phyloP scores from a whole-genome alignment of 2,888 invertebrate species.

The Mythimna vitellina region DNA sequence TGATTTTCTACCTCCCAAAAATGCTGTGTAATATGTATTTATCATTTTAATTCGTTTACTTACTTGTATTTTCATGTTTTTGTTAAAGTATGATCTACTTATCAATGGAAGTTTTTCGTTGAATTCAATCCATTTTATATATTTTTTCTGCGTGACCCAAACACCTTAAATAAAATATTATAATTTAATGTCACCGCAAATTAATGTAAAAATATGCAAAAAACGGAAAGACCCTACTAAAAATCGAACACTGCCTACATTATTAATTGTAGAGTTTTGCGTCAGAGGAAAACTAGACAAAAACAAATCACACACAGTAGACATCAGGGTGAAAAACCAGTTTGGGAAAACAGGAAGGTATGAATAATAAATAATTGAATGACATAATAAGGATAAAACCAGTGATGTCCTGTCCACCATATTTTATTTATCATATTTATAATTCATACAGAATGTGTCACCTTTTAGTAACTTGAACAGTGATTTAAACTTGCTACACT shows the following conservation, averaged over 20 bases:
- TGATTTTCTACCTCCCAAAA: too few relatives aligned
- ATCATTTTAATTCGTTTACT: too few relatives aligned
- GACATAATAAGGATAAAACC: constrained; percentile 6
- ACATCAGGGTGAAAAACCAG: constrained; percentile 10
- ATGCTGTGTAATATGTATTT: too few relatives aligned
- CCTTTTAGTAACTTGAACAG: too few relatives aligned
- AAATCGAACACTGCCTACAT: background rate
- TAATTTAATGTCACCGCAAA: too few relatives aligned
- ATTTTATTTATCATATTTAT: background rate
- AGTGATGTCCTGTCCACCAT: background rate
- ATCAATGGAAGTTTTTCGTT: background rate
- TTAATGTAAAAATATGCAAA: constrained; percentile 3
- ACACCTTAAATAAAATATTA: background rate
- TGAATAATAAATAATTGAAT: background rate
- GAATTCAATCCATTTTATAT: background rate
- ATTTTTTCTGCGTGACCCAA: background rate
- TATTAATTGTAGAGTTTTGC: background rate
- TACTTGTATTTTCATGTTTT: too few relatives aligned
- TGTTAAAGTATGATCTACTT: too few relatives aligned
- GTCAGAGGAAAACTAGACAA: constrained; percentile 6
- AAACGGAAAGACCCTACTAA: background rate
- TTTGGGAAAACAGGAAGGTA: constrained; percentile 20
- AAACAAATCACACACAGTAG: constrained; percentile 1
- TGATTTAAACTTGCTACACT: background rate
- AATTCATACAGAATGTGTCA: background rate